A percentile compares a stretch with the other conserved stretches of the same genome.
phyloP scores from a whole-genome alignment of 2,888 invertebrate species.

The Cryptocephalus primarius region DNA sequence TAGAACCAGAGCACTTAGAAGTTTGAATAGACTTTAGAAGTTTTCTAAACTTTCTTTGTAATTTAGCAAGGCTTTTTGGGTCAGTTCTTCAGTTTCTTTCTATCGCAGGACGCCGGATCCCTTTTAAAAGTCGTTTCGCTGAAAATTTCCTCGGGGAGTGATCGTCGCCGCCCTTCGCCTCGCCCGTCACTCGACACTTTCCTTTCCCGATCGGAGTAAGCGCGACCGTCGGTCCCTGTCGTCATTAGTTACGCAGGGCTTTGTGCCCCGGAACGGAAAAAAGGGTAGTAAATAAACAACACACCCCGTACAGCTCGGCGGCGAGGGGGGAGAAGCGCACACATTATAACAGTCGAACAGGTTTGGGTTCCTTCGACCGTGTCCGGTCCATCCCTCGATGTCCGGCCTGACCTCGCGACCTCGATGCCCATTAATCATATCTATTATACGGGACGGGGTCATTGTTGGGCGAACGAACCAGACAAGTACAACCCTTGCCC shows the following conservation, averaged over 20 bases:
- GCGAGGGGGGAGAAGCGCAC: slow-evolving; percentile 20
- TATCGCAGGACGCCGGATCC: too few species aligned
- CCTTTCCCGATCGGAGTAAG: too few species aligned
- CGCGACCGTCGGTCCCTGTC: background rate
- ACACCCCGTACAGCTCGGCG: slow-evolving; percentile 26
- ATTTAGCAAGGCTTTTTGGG: too few species aligned
- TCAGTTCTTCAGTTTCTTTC: too few species aligned
- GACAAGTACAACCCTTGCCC: slow-evolving; percentile 9
- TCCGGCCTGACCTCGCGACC: slow-evolving; percentile 38
- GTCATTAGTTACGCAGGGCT: slow-evolving; percentile 31
- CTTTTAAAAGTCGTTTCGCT: too few species aligned
- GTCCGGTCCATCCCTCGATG: slow-evolving; percentile 36
- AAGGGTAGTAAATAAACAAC: slow-evolving; percentile 32
- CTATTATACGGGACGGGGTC: slow-evolving; percentile 35
- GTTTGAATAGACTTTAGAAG: too few species aligned
- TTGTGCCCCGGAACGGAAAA: slow-evolving; percentile 12
- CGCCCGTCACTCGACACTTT: too few species aligned
- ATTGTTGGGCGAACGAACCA: slow-evolving; percentile 24
- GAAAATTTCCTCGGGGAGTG: too few species aligned
- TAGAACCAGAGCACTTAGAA: too few species aligned
- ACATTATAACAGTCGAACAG: slow-evolving; percentile 28
- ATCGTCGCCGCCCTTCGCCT: too few species aligned
- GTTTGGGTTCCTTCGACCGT: slow-evolving; percentile 32
- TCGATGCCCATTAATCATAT: slow-evolving; percentile 40
- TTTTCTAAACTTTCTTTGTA: too few species aligned